Evolutionary conservation across 2,888 invertebrate genomes (phyloP), one percentile per base, ranked within the genome.

Genomic region (Lycophotia porphyrea): DNA sequence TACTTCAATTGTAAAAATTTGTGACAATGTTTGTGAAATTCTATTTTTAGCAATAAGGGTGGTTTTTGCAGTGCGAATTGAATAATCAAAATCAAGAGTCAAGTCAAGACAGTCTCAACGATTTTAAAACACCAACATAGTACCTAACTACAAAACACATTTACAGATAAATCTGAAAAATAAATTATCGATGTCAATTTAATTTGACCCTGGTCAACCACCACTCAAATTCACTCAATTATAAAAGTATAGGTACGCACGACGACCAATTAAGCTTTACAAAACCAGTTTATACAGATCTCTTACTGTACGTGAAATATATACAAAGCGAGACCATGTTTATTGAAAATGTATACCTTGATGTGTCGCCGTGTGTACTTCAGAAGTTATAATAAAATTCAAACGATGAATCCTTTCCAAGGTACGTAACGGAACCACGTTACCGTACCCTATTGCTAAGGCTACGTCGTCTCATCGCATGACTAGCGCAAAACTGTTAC

Each of bases 381-480:
- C 42, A 69, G 4, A 8, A 42, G 27, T 24, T 39, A 31, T n/a
- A n/a, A 13, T 27, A 27, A 13, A 13, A 13, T 60, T 21, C 31
- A 70, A 44, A 70, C 34, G 21, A 47, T 27, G 21, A 61, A 24
- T 61, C 31, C 34, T 55, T 58, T n/a, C n/a, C n/a, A n/a, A n/a
- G n/a, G n/a, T n/a, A n/a, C n/a, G n/a, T n/a, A n/a, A n/a, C n/a
- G n/a, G n/a, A n/a, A n/a, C n/a, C n/a, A n/a, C n/a, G n/a, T n/a
- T n/a, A n/a, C n/a, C 27, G 36, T 58, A 24, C 2, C 9, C 4
- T 49, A 47, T 36, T 71, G 36, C 8, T 44, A 44, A 44, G 2
- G 9, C 21, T 21, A 27, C 3, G 24, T 8, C 34, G 21, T 49
- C 21, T 65, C 31, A 15, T 31, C 15, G 13, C 5, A 24, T 5